These are phyloP conservation scores for Paradoxurus hermaphroditus DNA, from an alignment of 2,113 vertebrate genomes.

Conservation along the genomic window DNA sequence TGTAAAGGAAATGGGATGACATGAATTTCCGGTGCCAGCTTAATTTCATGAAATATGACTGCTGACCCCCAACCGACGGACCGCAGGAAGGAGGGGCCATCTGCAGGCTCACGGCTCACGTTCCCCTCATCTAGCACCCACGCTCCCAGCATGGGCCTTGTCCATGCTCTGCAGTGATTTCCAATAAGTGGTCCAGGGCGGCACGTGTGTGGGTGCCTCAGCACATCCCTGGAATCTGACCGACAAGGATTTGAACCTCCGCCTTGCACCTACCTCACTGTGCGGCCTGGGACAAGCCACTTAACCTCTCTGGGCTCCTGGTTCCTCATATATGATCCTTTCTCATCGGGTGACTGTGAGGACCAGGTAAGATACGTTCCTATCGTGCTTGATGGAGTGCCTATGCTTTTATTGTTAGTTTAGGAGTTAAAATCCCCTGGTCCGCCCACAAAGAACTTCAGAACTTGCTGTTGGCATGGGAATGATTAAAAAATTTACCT, in stretches of 20 bases:
- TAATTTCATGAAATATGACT: neutral
- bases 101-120: neutral
- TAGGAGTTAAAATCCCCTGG: neutral
- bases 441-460: neutral
- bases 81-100: neutral
- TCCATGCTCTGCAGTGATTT: neutral
- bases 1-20: neutral
- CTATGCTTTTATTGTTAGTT: constrained; percentile 1
- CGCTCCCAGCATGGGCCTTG: neutral
- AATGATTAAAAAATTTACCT: constrained; percentile 38
- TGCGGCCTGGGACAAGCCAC: neutral
- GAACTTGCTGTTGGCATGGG: constrained; percentile 50
- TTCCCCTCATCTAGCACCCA: neutral
- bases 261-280: neutral
- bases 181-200: neutral
- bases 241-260: neutral
- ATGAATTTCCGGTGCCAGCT: neutral
- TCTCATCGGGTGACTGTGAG: neutral
- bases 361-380: neutral
- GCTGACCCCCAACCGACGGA: neutral
- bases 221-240: neutral
- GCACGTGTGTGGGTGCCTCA: neutral
- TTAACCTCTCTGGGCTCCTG: neutral
- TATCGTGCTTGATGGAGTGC: neutral
- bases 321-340: neutral